Base-by-base conservation (phyloP, 2,888 invertebrate species). In the Brachyopa scutellaris region DNA sequence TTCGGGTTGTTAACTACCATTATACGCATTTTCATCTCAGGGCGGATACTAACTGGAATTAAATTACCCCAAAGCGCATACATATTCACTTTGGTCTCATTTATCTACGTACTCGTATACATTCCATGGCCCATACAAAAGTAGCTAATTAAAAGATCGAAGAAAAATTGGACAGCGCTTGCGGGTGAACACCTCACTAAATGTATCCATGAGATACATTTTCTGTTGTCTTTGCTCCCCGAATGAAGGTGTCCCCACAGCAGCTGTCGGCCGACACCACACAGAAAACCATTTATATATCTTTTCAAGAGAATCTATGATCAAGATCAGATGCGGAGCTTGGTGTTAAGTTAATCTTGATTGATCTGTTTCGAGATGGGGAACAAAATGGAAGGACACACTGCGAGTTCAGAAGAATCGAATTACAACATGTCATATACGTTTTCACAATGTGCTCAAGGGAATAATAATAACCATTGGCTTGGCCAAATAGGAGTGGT, bases 121-220 rank as follows among this genome's bases (percentile, higher is more conserved):
- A 74, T 62, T 74, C 51, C 33, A 29, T 36, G 29, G 38, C 11
- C 7, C 17, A 31, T 53, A 80, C 80, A 76, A 76, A 80, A 80
- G 76, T 70, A 76, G 57, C 80, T 80, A 76, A 80, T 80, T 76
- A 80, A 80, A 74, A 76, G 76, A 76, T 76, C 69, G 64, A 76
- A 80, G 76, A 80, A 74, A 74, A 69, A 80, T 80, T 76, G 74
- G 19, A 69, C 42, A 69, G n/a, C 26, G 76, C 80, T 76, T 26
- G 55, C 62, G 62, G 73, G 36, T 21, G 62, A 64, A 47, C 73
- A 73, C 70, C 61, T 72, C 61, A 29, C 53, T 42, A 62, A 72
- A 62, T 53, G 72, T 31, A 45, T 45, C 62, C 53, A 53, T 53
- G 45, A 62, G 26, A 38, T 62, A 61, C 61, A 62, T 26, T 47